Evolutionary conservation across 2,797 vertebrate genomes (phyloP).

Genomic region (Myotis daubentonii): DNA sequence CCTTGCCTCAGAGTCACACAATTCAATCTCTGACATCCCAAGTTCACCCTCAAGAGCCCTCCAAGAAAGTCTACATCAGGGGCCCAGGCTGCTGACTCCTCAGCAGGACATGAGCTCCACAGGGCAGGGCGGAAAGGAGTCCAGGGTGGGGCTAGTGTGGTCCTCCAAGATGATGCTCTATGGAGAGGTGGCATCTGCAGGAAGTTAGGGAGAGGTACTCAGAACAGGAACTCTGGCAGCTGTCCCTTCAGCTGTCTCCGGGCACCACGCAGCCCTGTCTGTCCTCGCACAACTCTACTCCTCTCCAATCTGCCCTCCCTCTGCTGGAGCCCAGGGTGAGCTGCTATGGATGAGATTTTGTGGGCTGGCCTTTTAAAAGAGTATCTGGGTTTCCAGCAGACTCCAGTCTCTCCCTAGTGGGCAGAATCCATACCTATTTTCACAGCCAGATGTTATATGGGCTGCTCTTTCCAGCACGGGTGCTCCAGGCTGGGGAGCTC

Average conservation of each 20-base stretch:
- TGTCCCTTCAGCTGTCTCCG: not conserved
- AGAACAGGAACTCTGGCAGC: not conserved
- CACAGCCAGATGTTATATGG: not conserved
- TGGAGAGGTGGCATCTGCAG: too few relatives aligned
- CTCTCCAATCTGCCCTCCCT: not conserved
- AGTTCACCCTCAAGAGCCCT: too few relatives aligned
- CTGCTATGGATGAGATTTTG: not conserved
- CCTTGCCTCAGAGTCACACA: too few relatives aligned
- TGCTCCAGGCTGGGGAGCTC: not conserved
- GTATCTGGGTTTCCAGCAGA: not conserved
- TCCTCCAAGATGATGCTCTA: too few relatives aligned
- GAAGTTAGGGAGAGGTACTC: too few relatives aligned
- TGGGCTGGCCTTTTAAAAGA: not conserved
- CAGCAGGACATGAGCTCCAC: too few relatives aligned
- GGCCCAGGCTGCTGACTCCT: too few relatives aligned
- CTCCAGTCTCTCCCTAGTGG: not conserved
- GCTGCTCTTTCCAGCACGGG: not conserved
- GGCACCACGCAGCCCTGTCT: too few relatives aligned
- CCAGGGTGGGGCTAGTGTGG: too few relatives aligned
- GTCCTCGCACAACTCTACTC: not conserved
- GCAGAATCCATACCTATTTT: not conserved
- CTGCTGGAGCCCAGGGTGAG: not conserved
- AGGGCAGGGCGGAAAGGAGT: too few relatives aligned
- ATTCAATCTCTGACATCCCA: too few relatives aligned
- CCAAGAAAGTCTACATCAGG: too few relatives aligned